Base-by-base conservation (phyloP, 1,140 invertebrate species). In the Conus betulinus region DNA sequence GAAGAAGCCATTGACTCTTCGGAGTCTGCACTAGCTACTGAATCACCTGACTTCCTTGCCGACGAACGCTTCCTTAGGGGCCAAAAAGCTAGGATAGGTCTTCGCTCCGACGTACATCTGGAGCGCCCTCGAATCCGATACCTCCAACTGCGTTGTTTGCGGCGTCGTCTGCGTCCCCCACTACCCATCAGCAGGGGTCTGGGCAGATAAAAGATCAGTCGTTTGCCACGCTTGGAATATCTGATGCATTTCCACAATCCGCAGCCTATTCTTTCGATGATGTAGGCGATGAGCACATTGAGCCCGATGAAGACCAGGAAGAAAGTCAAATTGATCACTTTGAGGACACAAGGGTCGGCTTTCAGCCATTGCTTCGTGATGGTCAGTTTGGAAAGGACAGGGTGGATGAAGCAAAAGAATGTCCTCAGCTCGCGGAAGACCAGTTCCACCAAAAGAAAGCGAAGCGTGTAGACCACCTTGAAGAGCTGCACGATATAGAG, bases 331-430 rank as follows among this genome's bases (percentile, higher is more conserved):
- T 83, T 83, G 81, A 83, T 17, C 51, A 83, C 55, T 55, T 55
- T 83, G 51, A 57, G 51, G 4, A 57, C 52, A 23, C 81, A 83
- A 13, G 55, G 55, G 52, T 53, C 81, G 5, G 81, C 51, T 5
- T 5, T n/a, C 55, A 57, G 13, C 81, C 81, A 83, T n/a, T 55
- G 51, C 52, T 27, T 39, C 51, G 20, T 17, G 20, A 83, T 53
- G 52, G 81, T 5, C 17, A 53, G 55, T 27, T 57, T 53, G 13
- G 81, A 20, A 0, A 83, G 13, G 13, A 83, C 1, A 0, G 81
- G 81, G 52, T 23, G 20, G 81, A 83, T 57, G 81, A 83, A 23
- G 52, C 81, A 83, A n/a, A 83, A 83, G 81, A 83, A 83, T 55
- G 81, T 83, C 81, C 52, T 39, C 25, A 83, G 20, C 81, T 83